Base-by-base conservation (phyloP, 2,888 invertebrate genomes). In the Gonocerus acuteangulatus region DNA sequence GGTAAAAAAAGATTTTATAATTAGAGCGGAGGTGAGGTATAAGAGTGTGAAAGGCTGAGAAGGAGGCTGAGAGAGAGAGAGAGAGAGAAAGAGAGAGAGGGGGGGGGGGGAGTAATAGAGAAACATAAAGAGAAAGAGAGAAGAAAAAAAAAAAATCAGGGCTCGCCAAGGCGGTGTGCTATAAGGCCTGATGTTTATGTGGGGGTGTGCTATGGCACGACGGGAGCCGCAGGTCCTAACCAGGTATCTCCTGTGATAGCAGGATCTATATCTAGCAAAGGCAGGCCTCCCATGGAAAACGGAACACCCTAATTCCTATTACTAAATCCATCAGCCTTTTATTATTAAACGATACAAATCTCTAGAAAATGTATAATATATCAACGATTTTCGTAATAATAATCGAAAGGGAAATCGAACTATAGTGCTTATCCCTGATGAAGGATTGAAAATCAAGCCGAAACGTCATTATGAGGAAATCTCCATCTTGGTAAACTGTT, bases 1-100 rank as follows among this genome's bases (percentile, higher is more conserved):
- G 21, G 47, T 39, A 54, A 54, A 21, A 16, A 36, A 54, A 54
- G 36, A 54, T 22, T 42, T 54, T 54, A 54, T 54, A 54, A 54
- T 54, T 54, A 54, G 54, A 39, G 54, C 54, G 54, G 36, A 42
- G 54, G 39, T 51, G 51, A 51, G 27, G 27, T 27, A 27, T 27
- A 27, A 39, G 18, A 42, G 54, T 54, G 54, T 54, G 36, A 51
- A 54, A 54, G 54, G 22, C 39, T 22, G 21, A 54, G 54, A 42
- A n/a, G n/a, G 39, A 15, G 39, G n/a, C 9, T 9, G 4, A 13
- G 39, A 15, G 13, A 9, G 39, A 11, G 39, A 39, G 13, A 39
- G 39, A n/a, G 4, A 13, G 39, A 9, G n/a, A 39, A 39, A 39
- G n/a, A n/a, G 39, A 39, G 4, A 4, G n/a, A 13, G 39, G 32